Evolutionary conservation across 2,797 vertebrate genomes (phyloP).

Genomic region (Octomys mimax): DNA sequence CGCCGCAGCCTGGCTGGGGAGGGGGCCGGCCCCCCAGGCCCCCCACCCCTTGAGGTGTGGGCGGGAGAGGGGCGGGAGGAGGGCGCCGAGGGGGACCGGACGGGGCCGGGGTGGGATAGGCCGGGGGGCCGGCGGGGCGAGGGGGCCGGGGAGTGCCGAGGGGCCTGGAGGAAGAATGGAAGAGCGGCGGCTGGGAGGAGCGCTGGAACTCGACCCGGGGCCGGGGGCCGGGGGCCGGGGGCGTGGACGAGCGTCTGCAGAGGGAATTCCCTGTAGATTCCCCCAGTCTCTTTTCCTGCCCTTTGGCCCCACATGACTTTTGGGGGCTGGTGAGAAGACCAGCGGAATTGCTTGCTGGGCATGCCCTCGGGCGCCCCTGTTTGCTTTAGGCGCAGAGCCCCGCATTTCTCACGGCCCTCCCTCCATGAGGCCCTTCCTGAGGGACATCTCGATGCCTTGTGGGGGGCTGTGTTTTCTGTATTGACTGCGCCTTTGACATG

Average conservation of each 20-base stretch:
- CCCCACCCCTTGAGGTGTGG: slow-evolving; percentile 84
- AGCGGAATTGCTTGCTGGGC: slow-evolving; percentile 64
- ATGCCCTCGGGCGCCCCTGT: slow-evolving; percentile 33
- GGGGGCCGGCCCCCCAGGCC: slow-evolving; percentile 75
- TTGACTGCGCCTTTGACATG: slow-evolving; percentile 37
- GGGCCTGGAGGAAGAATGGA: slow-evolving; percentile 48
- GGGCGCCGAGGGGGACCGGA: slow-evolving; percentile 31
- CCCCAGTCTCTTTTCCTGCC: slow-evolving; percentile 56
- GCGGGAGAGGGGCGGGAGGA: slow-evolving; percentile 76
- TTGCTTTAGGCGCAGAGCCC: slow-evolving; percentile 28
- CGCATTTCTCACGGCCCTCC: slow-evolving; percentile 31
- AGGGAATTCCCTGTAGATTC: slow-evolving; percentile 42
- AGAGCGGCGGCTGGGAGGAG: slow-evolving; percentile 34
- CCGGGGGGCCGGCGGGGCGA: slow-evolving; percentile 62
- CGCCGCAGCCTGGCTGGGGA: slow-evolving; percentile 84
- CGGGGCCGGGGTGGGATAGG: neutral
- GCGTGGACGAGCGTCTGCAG: neutral
- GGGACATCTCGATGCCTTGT: neutral
- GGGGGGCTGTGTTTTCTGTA: slow-evolving; percentile 25
- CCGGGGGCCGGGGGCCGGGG: slow-evolving; percentile 6
- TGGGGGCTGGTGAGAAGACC: slow-evolving; percentile 11
- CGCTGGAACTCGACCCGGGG: neutral
- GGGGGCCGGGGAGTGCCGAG: slow-evolving; percentile 53
- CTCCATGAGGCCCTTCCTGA: slow-evolving; percentile 34
- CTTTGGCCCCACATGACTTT: slow-evolving; percentile 65